phyloP scores from a whole-genome alignment of 1,140 invertebrate species.

The Penaeus indicus region DNA sequence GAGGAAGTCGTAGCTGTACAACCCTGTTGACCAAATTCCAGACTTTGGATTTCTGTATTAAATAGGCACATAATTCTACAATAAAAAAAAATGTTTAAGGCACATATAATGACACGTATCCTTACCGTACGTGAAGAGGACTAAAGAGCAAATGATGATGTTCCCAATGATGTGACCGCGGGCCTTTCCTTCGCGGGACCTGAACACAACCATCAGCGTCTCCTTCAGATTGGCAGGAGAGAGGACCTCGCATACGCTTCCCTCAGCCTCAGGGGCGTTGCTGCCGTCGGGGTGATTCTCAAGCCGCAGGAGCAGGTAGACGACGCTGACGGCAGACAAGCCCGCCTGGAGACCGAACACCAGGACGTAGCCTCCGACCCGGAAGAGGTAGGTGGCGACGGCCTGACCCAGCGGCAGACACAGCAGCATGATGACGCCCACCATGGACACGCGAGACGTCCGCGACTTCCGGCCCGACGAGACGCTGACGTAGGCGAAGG shows the following conservation, averaged over 20 bases:
- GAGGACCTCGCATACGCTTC: not conserved
- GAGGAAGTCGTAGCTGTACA: not conserved
- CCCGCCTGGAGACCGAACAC: not conserved
- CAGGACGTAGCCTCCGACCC: not conserved
- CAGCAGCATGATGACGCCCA: not conserved
- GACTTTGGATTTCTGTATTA: not conserved
- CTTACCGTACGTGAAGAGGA: not conserved
- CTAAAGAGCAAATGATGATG: not conserved
- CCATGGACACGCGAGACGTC: not conserved
- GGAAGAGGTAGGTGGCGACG: not conserved
- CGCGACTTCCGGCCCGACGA: not conserved
- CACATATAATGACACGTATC: not conserved
- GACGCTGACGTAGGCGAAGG: constrained; percentile 2
- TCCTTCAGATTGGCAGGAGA: not conserved
- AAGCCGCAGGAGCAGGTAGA: not conserved
- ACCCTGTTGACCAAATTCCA: not conserved
- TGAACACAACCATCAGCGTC: not conserved
- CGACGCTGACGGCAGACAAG: not conserved
- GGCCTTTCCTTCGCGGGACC: not conserved
- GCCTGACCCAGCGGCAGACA: not conserved
- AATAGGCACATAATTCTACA: not conserved
- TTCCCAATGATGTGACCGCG: not conserved
- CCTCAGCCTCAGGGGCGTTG: not conserved
- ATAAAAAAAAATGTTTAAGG: not conserved
- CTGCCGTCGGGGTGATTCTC: not conserved